Base-by-base conservation (phyloP, 2,888 invertebrate genomes). In the Beris morrisii region DNA sequence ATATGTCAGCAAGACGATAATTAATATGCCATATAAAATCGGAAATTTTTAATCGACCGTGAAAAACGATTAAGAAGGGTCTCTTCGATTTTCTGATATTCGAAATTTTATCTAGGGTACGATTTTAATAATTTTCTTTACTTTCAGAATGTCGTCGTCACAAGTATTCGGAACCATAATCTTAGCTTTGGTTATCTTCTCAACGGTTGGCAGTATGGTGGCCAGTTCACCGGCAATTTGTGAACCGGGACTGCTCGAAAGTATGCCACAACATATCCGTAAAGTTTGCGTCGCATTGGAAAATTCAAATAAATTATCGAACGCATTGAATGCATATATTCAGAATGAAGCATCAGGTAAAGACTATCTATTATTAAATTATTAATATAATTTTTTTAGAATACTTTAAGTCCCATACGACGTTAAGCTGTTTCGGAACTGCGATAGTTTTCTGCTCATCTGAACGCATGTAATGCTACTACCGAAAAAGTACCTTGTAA, bases 191-290 rank as follows among this genome's bases (percentile, higher is more conserved):
- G 64, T 69, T 32, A 45, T 74, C 65, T 68, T 75, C 32, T 64
- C 71, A 57, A 69, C 74, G 52, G 71, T 75, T 44, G 44, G 57
- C 6, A 74, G 73, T 54, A 73, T 74, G 68, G 73, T 69, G 3
- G 67, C 71, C 44, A 74, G 74, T 1, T 76, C 78, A 71, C 83
- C 85, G 45, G 81, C 83, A 3, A 82, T 85, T 55, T 87, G 86
- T 76, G 84, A 82, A 74, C 83, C 84, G 7, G 83, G 83, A 56
- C 77, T 84, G 58, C 72, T 86, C 50, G 84, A 86, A 68, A 84
- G 84, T 69, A 82, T 86, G 73, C 85, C 86, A 15, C 81, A 82
- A 13, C 83, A 84, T 76, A 83, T 86, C 70, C 82, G 84, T 67
- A 79, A 81, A 71, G 83, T 87, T 43, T 87, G 87, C 76, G 76